Percentiles rank a stretch among this genome's conserved stretches.
Conservation (phyloP, 2,797 vertebrate species). For the Gobio occitaniae region DNA sequence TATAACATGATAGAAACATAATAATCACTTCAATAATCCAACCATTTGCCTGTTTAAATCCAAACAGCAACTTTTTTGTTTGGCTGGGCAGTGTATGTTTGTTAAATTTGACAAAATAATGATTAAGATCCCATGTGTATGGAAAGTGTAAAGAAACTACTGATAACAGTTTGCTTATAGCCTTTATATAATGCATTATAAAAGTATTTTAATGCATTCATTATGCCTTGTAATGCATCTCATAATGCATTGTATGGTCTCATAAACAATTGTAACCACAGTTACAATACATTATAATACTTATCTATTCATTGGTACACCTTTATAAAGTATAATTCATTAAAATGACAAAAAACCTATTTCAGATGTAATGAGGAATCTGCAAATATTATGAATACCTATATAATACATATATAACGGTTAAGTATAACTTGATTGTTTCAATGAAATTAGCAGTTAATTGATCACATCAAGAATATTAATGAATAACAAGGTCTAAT, state of each 20-base stretch:
- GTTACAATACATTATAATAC: neutral
- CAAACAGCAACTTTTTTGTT: too few relatives aligned
- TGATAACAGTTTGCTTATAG: neutral
- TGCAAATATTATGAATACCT: neutral
- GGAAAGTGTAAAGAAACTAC: neutral
- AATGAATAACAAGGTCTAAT: neutral
- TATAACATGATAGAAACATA: too few relatives aligned
- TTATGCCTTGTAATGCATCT: neutral
- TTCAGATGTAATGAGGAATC: neutral
- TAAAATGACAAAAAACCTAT: neutral
- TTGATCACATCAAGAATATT: neutral
- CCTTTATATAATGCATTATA: neutral
- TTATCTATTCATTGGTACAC: neutral
- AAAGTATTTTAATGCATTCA: neutral
- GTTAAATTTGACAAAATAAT: neutral
- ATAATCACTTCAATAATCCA: too few relatives aligned
- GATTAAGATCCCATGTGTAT: too few relatives aligned
- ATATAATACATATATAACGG: neutral
- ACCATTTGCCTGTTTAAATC: too few relatives aligned
- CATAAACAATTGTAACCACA: neutral
- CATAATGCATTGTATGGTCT: neutral
- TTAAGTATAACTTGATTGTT: neutral
- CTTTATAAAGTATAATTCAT: neutral
- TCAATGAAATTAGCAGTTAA: neutral
- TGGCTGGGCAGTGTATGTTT: too few relatives aligned